Evolutionary conservation across 2,797 vertebrate genomes (phyloP).

Genomic region (Enteromius radiatus): DNA sequence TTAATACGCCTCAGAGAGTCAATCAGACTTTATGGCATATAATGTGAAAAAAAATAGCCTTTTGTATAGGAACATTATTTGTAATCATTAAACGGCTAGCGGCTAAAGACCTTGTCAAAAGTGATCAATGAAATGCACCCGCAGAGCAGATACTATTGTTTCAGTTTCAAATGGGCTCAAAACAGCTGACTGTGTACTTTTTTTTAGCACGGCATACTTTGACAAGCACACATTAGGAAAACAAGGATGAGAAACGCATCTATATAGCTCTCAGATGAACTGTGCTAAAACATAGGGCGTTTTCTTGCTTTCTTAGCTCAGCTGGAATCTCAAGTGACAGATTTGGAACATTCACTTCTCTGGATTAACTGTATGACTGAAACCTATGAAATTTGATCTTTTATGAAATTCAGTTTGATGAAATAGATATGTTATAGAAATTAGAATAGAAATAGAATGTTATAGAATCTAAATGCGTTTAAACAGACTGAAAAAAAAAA

Average conservation of each 20-base stretch:
- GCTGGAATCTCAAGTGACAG: neutral
- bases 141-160: neutral
- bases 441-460: no score
- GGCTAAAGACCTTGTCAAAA: constrained; percentile 28
- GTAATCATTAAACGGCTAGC: constrained; percentile 15
- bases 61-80: constrained; percentile 23
- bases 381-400: neutral
- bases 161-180: neutral
- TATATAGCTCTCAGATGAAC: neutral
- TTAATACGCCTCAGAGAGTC: constrained; percentile 39
- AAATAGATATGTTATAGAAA: no score
- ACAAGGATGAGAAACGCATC: neutral
- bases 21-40: constrained; percentile 12
- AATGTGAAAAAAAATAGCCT: neutral
- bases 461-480: neutral
- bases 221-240: constrained; percentile 5
- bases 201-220: neutral
- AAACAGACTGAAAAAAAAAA: neutral
- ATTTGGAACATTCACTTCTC: neutral
- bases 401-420: neutral
- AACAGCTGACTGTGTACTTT: neutral
- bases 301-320: neutral
- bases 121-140: neutral
- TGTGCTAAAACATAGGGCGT: neutral
- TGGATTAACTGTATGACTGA: neutral